Evolutionary conservation across 2,113 vertebrate species (phyloP).

Genomic region (Colaptes auratus): DNA sequence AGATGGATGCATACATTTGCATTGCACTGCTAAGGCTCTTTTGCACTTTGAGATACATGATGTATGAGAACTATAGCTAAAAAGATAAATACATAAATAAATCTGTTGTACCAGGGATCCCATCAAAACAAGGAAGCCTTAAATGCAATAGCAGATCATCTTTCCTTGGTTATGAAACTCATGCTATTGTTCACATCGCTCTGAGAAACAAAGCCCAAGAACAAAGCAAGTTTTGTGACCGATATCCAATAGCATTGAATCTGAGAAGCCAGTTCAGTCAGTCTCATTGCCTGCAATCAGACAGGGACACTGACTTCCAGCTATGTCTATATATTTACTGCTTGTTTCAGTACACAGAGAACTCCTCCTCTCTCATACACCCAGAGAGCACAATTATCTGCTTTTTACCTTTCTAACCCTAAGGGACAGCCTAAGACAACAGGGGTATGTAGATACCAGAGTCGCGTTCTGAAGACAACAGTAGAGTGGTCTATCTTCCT

Average conservation of each 20-base stretch:
- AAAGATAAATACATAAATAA: conserved; percentile 36
- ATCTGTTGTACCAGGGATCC: background rate
- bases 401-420: background rate
- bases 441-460: background rate
- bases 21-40: background rate
- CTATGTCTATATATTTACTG: background rate
- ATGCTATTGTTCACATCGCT: background rate
- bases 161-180: background rate
- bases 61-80: background rate
- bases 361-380: background rate
- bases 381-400: background rate
- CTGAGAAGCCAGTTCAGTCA: background rate
- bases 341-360: background rate
- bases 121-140: conserved; percentile 16
- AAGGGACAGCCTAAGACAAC: background rate
- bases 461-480: background rate
- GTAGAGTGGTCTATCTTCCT: background rate
- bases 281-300: background rate
- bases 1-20: conserved; percentile 51
- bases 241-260: background rate
- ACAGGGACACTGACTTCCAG: background rate
- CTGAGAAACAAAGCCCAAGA: background rate
- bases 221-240: background rate
- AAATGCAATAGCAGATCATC: background rate
- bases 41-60: background rate